Percentiles rank a stretch among this genome's conserved stretches.
phyloP scores from a whole-genome alignment of 1,140 invertebrate genomes.

The Panonychus citri region DNA sequence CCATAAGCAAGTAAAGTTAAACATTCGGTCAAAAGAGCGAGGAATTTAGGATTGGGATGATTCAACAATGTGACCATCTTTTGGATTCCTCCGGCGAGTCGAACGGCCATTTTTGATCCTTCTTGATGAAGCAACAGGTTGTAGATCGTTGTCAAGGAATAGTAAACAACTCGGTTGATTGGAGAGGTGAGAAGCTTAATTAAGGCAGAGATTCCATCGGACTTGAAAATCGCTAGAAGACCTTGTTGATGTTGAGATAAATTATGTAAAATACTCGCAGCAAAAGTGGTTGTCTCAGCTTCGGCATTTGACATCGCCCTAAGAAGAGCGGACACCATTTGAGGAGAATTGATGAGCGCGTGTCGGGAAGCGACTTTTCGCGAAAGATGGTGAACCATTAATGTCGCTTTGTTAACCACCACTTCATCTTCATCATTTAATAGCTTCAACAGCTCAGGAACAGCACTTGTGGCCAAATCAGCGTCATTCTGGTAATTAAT shows the following conservation, averaged over 20 bases:
- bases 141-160: slow-evolving; percentile 92
- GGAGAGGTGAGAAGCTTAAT: slow-evolving; percentile 86
- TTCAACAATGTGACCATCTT: slow-evolving; percentile 93
- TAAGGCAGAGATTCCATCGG: slow-evolving; percentile 84
- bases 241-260: slow-evolving; percentile 92
- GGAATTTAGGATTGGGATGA: slow-evolving; percentile 86
- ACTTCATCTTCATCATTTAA: slow-evolving; percentile 94
- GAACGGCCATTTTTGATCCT: slow-evolving; percentile 90
- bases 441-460: slow-evolving; percentile 94
- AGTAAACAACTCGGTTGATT: slow-evolving; percentile 91
- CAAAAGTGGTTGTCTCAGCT: slow-evolving; percentile 86
- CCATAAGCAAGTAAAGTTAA: slow-evolving; percentile 92
- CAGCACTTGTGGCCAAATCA: slow-evolving; percentile 80
- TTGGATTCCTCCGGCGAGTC: slow-evolving; percentile 80
- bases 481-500: slow-evolving; percentile 99
- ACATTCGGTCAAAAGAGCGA: slow-evolving; percentile 96
- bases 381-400: slow-evolving; percentile 95
- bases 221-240: slow-evolving; percentile 88
- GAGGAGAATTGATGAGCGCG: slow-evolving; percentile 87
- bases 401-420: slow-evolving; percentile 88
- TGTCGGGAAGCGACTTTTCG: slow-evolving; percentile 96
- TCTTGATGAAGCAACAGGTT: slow-evolving; percentile 91
- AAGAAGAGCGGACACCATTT: slow-evolving; percentile 58
- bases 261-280: slow-evolving; percentile 86
- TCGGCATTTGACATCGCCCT: slow-evolving; percentile 70